Evolutionary conservation across 1,140 invertebrate genomes (phyloP), one percentile per base, ranked within the genome.

Genomic region (Antheraea pernyi): DNA sequence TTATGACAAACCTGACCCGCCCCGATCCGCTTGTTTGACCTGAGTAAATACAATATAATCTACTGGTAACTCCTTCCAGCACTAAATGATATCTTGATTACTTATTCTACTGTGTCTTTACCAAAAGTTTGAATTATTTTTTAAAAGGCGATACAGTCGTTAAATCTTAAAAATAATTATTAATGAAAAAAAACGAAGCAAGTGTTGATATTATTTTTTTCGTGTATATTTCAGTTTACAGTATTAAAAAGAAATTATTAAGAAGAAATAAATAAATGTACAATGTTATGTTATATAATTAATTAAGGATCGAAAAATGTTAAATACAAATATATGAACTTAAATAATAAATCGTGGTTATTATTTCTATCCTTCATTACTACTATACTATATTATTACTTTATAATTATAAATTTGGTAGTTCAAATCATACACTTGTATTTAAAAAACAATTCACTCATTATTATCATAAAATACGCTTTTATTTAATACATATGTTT

Each of bases 271-370:
- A 69, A 62, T 48, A 19, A 69, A 67, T 67, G 65, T 71, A 67
- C 64, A 69, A 72, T 65, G 67, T 73, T 30, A 30, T 30, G 22
- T 30, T 30, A 73, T 67, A 69, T 69, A n/a, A 30, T 30, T 30
- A 30, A 30, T 63, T 73, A 73, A 73, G 67, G 19, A 70, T 65
- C 61, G 58, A 69, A 64, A 59, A 61, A 67, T 71, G 70, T 71
- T 67, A 62, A 71, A 71, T 71, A 68, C 37, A 71, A 61, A 61
- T 61, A 71, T 68, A 71, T 62, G 64, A 71, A 63, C 59, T 53
- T 61, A 66, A 18, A 71, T 70, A 62, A 37, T 59, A 19, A 66
- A 60, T 65, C 37, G 59, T 53, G 36, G 18, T 48, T n/a, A 46
- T 70, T 65, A 19, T 68, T 65, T 65, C 39, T n/a, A 48, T 48